Conservation (phyloP, 2,888 invertebrate species). For the Dasypogon diadema region DNA sequence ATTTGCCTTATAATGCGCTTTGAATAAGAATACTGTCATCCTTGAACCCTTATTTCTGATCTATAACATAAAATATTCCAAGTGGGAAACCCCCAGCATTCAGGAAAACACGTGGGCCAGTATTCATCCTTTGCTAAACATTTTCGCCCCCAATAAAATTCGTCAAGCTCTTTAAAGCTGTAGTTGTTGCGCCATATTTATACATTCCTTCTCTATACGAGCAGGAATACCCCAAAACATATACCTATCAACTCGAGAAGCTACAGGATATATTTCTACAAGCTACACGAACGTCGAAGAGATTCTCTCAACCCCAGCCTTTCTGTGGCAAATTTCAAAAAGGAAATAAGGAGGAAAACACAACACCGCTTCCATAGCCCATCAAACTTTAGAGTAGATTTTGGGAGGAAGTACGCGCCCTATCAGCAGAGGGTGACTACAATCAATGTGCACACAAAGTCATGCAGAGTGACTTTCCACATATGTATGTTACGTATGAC, state of each 20-base stretch:
- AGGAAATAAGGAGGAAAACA: slow-evolving; percentile 53
- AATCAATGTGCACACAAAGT: slow-evolving; percentile 6
- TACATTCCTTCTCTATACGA: slow-evolving; percentile 21
- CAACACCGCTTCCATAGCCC: slow-evolving; percentile 52
- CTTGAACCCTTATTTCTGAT: background rate
- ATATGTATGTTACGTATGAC: background rate
- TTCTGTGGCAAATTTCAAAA: slow-evolving; percentile 49
- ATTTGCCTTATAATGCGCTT: slow-evolving; percentile 35
- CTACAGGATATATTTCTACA: slow-evolving; percentile 13
- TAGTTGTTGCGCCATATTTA: slow-evolving; percentile 43
- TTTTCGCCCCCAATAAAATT: slow-evolving; percentile 56
- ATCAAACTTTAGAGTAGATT: slow-evolving; percentile 47
- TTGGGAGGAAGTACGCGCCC: slow-evolving; percentile 16
- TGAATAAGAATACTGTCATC: slow-evolving; percentile 44
- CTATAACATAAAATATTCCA: slow-evolving; percentile 7
- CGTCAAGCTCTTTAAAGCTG: slow-evolving; percentile 54
- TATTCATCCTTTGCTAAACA: slow-evolving; percentile 37
- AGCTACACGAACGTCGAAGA: slow-evolving; percentile 9
- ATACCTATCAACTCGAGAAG: slow-evolving; percentile 15
- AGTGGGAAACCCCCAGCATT: background rate
- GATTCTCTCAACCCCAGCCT: slow-evolving; percentile 30
- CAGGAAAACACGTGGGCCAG: slow-evolving; percentile 10
- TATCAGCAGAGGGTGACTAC: background rate
- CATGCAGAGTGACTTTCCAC: slow-evolving; percentile 9
- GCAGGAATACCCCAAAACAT: background rate